Conservation (phyloP, 1,140 invertebrate species). For the Antheraea mylitta region DNA sequence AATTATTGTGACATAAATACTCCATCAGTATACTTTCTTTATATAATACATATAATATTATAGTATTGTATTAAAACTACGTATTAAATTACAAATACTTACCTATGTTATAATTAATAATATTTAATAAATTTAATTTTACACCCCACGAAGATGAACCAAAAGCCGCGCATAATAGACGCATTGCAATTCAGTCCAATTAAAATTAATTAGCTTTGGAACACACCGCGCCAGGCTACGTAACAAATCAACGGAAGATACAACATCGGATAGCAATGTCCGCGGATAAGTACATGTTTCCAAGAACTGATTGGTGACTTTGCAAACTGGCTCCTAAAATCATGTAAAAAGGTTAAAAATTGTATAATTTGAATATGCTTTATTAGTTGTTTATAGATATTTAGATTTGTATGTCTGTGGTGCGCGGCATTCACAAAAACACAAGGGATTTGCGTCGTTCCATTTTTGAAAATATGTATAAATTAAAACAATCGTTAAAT, state of each 20-base stretch:
- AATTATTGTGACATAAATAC: too few species aligned
- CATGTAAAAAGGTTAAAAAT: constrained; percentile 36
- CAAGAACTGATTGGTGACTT: constrained; percentile 20
- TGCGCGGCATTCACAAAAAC: neutral
- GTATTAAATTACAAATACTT: neutral
- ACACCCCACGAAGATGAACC: constrained; percentile 30
- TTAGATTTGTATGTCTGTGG: constrained; percentile 1
- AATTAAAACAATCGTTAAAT: neutral
- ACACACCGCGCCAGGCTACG: constrained; percentile 62
- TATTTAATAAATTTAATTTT: neutral
- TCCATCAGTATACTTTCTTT: too few species aligned
- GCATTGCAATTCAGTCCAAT: constrained; percentile 69
- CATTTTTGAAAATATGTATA: neutral
- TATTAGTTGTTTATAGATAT: neutral
- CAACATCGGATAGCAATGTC: constrained; percentile 57
- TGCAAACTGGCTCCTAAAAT: constrained; percentile 47
- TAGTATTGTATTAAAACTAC: neutral
- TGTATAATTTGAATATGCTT: constrained; percentile 3
- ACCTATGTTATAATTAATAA: neutral
- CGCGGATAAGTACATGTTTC: constrained; percentile 54
- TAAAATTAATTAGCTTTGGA: constrained; percentile 77
- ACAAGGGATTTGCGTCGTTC: neutral
- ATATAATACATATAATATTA: neutral
- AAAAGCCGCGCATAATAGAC: constrained; percentile 56
- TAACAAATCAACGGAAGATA: constrained; percentile 75